Base-by-base conservation (phyloP, 2,797 vertebrate genomes). In the Amniataba percoides region DNA sequence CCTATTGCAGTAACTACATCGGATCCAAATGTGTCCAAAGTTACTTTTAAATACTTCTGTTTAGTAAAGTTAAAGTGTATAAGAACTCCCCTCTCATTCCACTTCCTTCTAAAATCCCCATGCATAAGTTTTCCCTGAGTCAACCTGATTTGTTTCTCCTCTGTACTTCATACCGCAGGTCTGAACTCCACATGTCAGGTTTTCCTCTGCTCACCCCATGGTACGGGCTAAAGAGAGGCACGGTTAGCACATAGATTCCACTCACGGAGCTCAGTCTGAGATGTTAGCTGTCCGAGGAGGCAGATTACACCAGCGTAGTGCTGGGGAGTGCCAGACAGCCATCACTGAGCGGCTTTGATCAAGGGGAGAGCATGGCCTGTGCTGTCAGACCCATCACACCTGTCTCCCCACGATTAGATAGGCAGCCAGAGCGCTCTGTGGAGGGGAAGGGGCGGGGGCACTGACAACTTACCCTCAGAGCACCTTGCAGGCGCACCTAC, bases 261-360 rank as follows among this genome's bases (percentile, higher is more conserved):
- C 84, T 89, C 63, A 7, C 81, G 81, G 86, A 85, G 93, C 93
- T 92, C 89, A 92, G 91, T 83, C 83, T 89, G 84, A 93, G 91
- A 93, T 92, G 91, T 93, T 94, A 91, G 93, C 93, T 93, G 92
- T 94, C 92, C 92, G 93, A 95, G 93, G 79, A 92, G 91, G 91
- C 92, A 95, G 95, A 95, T 96, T 95, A 95, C 93, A 93, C 90
- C 83, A 63, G 88, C 81, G 85, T 83, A 92, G 91, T 90, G 82
- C 89, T 66, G 81, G 74, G 78, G 86, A 92, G 87, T 90, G 89
- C 91, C 91, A 94, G 93, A 90, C 94, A 93, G 93, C 92, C 93
- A 93, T 94, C 93, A 94, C 89, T 71, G 91, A 88, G 86, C 70
- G n/a, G 88, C 95, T 96, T 96, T 96, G 95, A 96, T 96, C 95